Percentiles rank a stretch among this genome's conserved stretches.
phyloP scores from a whole-genome alignment of 2,797 vertebrate genomes.

The Gastrophryne carolinensis region DNA sequence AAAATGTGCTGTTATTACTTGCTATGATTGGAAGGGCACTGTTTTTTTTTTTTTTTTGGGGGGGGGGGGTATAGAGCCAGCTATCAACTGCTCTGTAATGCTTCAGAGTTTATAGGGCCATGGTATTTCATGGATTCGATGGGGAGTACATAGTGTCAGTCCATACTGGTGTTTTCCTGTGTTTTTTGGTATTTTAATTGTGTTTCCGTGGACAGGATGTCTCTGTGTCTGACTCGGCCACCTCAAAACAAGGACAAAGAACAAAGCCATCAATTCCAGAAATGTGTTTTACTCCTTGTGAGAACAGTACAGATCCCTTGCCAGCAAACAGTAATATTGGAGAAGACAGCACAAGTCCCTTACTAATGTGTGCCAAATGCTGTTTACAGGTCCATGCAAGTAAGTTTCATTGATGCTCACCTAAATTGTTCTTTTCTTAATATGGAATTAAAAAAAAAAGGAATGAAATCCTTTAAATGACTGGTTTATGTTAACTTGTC shows the following conservation, averaged over 20 bases:
- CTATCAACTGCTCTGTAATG: too few species aligned
- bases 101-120: too few species aligned
- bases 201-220: neutral
- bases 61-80: too few species aligned
- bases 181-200: too few species aligned
- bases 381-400: slow-evolving; percentile 92
- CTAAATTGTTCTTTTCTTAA: neutral
- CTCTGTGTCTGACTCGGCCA: slow-evolving; percentile 18
- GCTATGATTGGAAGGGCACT: too few species aligned
- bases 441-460: too few species aligned
- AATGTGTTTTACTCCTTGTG: slow-evolving; percentile 93
- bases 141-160: too few species aligned
- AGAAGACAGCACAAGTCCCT: slow-evolving; percentile 87
- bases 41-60: too few species aligned
- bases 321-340: slow-evolving; percentile 84
- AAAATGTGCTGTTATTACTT: too few species aligned
- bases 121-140: too few species aligned
- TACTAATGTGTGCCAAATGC: slow-evolving; percentile 86
- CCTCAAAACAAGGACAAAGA: slow-evolving; percentile 71
- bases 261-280: slow-evolving; percentile 90
- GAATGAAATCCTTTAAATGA: too few species aligned
- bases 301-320: slow-evolving; percentile 84
- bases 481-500: neutral
- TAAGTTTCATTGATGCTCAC: slow-evolving; percentile 68
- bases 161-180: too few species aligned